phyloP scores from a whole-genome alignment of 2,888 invertebrate genomes.

The Galeruca laticollis region DNA sequence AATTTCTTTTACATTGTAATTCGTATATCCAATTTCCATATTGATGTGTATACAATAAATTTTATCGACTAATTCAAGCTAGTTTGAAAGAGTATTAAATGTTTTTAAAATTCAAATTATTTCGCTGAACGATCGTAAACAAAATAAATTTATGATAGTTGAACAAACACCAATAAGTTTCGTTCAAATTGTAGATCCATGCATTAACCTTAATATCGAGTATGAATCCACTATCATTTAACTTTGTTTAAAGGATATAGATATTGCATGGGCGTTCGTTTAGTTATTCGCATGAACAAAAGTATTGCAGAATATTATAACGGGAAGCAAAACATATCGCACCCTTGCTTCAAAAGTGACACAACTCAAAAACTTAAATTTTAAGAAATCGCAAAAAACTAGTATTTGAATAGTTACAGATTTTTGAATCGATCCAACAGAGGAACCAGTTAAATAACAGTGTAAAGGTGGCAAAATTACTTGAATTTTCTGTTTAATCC shows the following conservation, averaged over 20 bases:
- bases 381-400: too few species aligned
- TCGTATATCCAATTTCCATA: conserved; percentile 7
- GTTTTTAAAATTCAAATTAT: conserved; percentile 1
- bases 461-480: too few species aligned
- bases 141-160: conserved; percentile 7
- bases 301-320: too few species aligned
- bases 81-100: conserved; percentile 10
- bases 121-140: neutral
- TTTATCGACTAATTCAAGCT: neutral
- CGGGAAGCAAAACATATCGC: too few species aligned
- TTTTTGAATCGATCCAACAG: too few species aligned
- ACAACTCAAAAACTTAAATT: too few species aligned
- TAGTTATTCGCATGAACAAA: neutral
- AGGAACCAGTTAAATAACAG: too few species aligned
- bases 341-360: too few species aligned
- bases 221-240: neutral
- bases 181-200: neutral
- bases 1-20: neutral
- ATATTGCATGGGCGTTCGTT: neutral
- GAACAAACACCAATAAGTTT: neutral
- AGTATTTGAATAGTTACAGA: too few species aligned
- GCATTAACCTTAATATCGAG: neutral
- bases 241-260: neutral
- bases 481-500: too few species aligned
- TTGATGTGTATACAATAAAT: neutral